Base-by-base conservation (phyloP, 2,888 invertebrate genomes). In the Pseudanteris insignis region DNA sequence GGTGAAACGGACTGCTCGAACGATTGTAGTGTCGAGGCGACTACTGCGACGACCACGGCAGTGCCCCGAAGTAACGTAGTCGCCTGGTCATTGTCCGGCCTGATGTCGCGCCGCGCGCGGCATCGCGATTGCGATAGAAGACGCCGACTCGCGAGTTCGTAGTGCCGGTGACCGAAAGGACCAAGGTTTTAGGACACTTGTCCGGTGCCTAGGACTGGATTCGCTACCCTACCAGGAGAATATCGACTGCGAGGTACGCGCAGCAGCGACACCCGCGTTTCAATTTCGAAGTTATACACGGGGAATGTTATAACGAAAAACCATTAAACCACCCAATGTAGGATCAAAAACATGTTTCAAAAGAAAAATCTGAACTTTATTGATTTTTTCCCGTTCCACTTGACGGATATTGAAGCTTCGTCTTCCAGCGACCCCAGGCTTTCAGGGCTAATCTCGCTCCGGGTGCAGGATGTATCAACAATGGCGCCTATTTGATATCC, bases 71-170 rank as follows among this genome's bases (percentile, higher is more conserved):
- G n/a, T n/a, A n/a, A n/a, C n/a, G n/a, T n/a, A n/a, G n/a, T n/a
- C 29, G 37, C 21, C 11, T 25, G 24, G 43, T 11, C 25, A n/a
- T n/a, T n/a, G 10, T 34, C 34, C 41, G 46, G 18, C 8, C 6
- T 9, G 29, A 9, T 13, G 34, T 25, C 36, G 30, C 37, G 47
- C 26, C 24, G 26, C n/a, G n/a, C n/a, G 28, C 46, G 46, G 28
- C 28, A 29, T 1, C 46, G 28, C 8, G 4, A 7, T 21, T 21
- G 21, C 21, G 21, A 36, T 37, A 26, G 37, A 53, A 44, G 53
- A 37, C 43, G 53, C 53, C 43, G 24, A 38, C 8, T 18, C 55
- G 46, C 40, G 40, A 47, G 47, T 47, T 55, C 40, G 11, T 55
- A 41, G 55, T 47, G 55, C 47, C 47, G 55, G 37, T 38, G 13